Evolutionary conservation across 1,140 invertebrate genomes (phyloP), one percentile per base, ranked within the genome.

Genomic region (Ganaspis sp.): DNA sequence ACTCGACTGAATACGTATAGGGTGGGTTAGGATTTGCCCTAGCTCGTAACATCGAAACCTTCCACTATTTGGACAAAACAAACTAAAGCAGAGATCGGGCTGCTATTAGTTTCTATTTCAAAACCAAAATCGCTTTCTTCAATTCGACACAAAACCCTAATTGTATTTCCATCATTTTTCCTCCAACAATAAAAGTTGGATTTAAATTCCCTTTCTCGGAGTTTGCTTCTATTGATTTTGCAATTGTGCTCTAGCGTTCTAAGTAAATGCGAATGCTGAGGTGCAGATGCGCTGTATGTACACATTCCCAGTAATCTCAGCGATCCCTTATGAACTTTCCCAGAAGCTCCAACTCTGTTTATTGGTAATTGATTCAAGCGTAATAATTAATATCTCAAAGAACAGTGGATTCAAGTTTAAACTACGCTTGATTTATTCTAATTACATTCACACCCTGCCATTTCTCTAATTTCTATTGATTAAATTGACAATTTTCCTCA

Each of bases 1-100:
- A 90, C 83, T 79, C 77, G 80, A 77, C 76, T 64, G 26, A 64
- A 64, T 23, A 21, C 26, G 21, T 12, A n/a, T n/a, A 12, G 54
- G 54, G 23, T 26, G 23, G 15, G 23, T 12, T 12, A 12, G 54
- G 12, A 64, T 64, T 29, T 23, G 21, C 9, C 54, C 54, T 64
- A 15, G 9, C 54, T 64, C 21, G 11, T 12, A 64, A 15, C 21
- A 64, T 64, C 54, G 21, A 9, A 23, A 54, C 53, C 21, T 54
- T 23, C 9, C 0, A 2, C 21, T 29, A 26, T 29, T 64, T 64
- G 4, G 11, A 29, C 23, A 64, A 64, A 64, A n/a, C 54, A 64
- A 64, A 64, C 23, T 9, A 64, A 23, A 29, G 11, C 21, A 11
- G 9, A 64, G 21, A 64, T 64, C 12, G 29, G 5, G 29, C 26